phyloP scores from a whole-genome alignment of 2,797 vertebrate species.

The Sebastes minor region DNA sequence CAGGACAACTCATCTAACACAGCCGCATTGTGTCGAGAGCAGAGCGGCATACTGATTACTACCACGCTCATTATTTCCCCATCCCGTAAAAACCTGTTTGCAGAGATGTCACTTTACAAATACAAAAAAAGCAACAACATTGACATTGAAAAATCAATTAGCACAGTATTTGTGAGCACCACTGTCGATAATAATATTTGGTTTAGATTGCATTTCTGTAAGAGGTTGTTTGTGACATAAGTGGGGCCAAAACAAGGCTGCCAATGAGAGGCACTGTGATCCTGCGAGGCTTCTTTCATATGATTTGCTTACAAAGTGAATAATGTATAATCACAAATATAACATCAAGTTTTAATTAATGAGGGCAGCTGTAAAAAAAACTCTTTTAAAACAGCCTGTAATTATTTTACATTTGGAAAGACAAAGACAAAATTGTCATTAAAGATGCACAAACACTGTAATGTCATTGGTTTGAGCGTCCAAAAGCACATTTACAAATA shows the following conservation, averaged over 20 bases:
- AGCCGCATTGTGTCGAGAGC: conserved; percentile 52
- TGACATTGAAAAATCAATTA: conserved; percentile 43
- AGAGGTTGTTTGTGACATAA: background rate
- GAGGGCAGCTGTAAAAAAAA: conserved; percentile 1
- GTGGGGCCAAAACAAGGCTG: conserved; percentile 1
- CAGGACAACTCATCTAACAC: conserved; percentile 71
- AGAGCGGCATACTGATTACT: conserved; percentile 72
- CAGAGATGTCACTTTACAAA: conserved; percentile 32
- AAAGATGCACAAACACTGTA: background rate
- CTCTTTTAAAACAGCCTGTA: background rate
- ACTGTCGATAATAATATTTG: background rate
- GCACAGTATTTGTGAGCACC: conserved; percentile 35
- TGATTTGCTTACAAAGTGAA: conserved; percentile 27
- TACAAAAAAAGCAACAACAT: conserved; percentile 19
- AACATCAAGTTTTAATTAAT: conserved; percentile 18
- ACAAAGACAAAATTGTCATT: background rate
- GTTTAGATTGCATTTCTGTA: background rate
- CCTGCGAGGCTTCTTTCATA: background rate
- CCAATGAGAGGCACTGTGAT: conserved; percentile 10
- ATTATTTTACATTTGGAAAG: conserved; percentile 21
- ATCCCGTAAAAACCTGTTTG: conserved; percentile 26
- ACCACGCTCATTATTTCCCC: conserved; percentile 39
- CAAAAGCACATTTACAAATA: background rate
- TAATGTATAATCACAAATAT: conserved; percentile 21
- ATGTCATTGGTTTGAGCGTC: background rate